Conservation (phyloP, 1,140 invertebrate species). For the Drosophila takahashii region DNA sequence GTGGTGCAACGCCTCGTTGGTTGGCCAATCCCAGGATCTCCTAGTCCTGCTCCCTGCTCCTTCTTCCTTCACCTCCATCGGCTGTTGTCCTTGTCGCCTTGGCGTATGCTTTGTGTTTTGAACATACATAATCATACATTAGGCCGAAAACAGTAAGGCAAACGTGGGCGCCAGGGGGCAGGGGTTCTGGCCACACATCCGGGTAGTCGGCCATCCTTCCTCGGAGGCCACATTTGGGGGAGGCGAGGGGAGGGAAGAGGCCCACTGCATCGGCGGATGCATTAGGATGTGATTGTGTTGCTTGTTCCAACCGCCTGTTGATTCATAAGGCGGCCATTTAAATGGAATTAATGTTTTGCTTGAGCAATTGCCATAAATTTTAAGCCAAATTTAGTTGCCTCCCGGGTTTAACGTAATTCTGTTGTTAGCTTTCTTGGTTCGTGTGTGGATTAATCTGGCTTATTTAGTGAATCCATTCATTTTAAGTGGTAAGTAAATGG, state of each 20-base stretch:
- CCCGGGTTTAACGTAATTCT: conserved; percentile 30
- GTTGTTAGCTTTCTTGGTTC: conserved; percentile 1
- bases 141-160: conserved; percentile 35
- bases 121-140: conserved; percentile 77
- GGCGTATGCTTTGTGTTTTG: conserved; percentile 54
- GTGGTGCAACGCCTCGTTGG: conserved; percentile 61
- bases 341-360: conserved; percentile 45
- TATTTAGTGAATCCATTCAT: neutral
- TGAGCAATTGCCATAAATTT: conserved; percentile 47
- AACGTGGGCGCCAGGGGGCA: neutral
- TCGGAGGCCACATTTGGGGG: conserved; percentile 6
- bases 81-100: conserved; percentile 40
- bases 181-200: conserved; percentile 19
- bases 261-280: conserved; percentile 47
- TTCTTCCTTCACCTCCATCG: neutral
- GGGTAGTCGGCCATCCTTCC: conserved; percentile 49
- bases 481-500: neutral
- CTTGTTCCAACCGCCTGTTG: conserved; percentile 50
- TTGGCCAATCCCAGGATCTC: conserved; percentile 59
- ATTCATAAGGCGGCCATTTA: conserved; percentile 48
- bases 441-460: conserved; percentile 16
- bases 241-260: neutral
- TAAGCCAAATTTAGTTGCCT: conserved; percentile 10
- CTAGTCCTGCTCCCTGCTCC: no score
- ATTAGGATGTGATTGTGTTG: conserved; percentile 65